A percentile compares a stretch with the other conserved stretches of the same genome.
phyloP scores from a whole-genome alignment of 2,113 vertebrate species.

The Proterorhinus semilunaris region DNA sequence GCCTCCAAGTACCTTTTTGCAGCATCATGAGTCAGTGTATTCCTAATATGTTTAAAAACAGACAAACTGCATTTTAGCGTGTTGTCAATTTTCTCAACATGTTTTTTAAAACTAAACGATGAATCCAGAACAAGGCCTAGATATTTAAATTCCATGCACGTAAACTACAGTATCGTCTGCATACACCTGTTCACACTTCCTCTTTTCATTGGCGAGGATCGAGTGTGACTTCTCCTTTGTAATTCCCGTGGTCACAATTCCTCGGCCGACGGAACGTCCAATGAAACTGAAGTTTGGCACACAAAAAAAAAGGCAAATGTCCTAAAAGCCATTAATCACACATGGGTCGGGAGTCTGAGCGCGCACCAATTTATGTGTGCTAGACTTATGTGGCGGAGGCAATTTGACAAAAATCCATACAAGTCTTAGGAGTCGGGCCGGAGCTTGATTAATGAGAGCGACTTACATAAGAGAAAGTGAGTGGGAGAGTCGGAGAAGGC shows the following conservation, averaged over 20 bases:
- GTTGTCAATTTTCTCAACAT: too few species aligned
- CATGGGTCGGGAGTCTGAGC: conserved; percentile 57
- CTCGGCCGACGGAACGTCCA: neutral
- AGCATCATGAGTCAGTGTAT: too few species aligned
- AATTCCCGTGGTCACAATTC: neutral
- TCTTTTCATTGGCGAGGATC: too few species aligned
- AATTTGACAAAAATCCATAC: conserved; percentile 70
- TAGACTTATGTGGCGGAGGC: conserved; percentile 67
- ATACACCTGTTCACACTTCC: too few species aligned
- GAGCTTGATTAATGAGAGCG: conserved; percentile 61
- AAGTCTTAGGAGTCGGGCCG: conserved; percentile 46
- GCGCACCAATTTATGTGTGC: conserved; percentile 61
- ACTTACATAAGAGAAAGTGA: conserved; percentile 64
- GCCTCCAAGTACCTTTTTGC: too few species aligned
- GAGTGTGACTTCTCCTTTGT: neutral
- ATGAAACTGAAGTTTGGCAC: neutral
- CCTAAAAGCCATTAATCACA: conserved; percentile 53
- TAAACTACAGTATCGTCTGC: too few species aligned
- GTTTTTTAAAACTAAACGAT: too few species aligned
- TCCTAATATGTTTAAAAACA: too few species aligned
- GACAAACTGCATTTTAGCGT: too few species aligned
- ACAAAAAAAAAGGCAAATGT: conserved; percentile 32
- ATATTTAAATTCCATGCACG: too few species aligned
- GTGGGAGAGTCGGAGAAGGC: conserved; percentile 46
- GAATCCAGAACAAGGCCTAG: too few species aligned